Base-by-base conservation (phyloP, 1,140 invertebrate species). In the Meteorus sp. region DNA sequence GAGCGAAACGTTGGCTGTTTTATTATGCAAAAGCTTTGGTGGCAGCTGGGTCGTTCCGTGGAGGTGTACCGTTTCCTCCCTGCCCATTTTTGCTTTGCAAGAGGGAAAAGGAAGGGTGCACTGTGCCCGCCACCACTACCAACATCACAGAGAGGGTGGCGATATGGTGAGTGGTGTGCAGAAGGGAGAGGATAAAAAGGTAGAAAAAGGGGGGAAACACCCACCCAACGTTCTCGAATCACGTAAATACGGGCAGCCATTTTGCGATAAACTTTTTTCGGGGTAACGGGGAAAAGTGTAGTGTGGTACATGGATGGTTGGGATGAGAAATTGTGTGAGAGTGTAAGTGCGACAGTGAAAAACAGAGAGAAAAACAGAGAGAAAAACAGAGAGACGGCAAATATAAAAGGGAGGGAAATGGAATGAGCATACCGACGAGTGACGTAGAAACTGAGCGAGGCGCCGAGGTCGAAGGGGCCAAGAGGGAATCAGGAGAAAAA, bases 21-120 rank as follows among this genome's bases (percentile, higher is more conserved):
- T 80, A 80, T 79, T 80, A 80, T 80, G 78, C 78, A 78, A 79
- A 80, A 79, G 76, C 77, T 78, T 74, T 78, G 73, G 72, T 73
- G 71, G 74, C 73, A 75, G 76, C 72, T 77, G 74, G 71, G 69
- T 75, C 71, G 73, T 74, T 78, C 69, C 56, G 61, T 50, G 39
- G 51, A 56, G 56, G 45, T 60, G 63, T 61, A 58, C 58, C 59
- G n/a, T n/a, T n/a, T n/a, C n/a, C n/a, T n/a, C n/a, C n/a, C n/a
- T n/a, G n/a, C n/a, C n/a, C n/a, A n/a, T n/a, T n/a, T n/a, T n/a
- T n/a, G n/a, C n/a, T n/a, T n/a, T n/a, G n/a, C n/a, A n/a, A n/a
- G n/a, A n/a, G n/a, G n/a, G n/a, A n/a, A n/a, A n/a, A n/a, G n/a
- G n/a, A n/a, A n/a, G n/a, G n/a, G n/a, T 23, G 44, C 37, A 54